A percentile compares a stretch with the other conserved stretches of the same genome.
Evolutionary conservation across 2,797 vertebrate genomes (phyloP).

Genomic region (Myotis daubentonii): DNA sequence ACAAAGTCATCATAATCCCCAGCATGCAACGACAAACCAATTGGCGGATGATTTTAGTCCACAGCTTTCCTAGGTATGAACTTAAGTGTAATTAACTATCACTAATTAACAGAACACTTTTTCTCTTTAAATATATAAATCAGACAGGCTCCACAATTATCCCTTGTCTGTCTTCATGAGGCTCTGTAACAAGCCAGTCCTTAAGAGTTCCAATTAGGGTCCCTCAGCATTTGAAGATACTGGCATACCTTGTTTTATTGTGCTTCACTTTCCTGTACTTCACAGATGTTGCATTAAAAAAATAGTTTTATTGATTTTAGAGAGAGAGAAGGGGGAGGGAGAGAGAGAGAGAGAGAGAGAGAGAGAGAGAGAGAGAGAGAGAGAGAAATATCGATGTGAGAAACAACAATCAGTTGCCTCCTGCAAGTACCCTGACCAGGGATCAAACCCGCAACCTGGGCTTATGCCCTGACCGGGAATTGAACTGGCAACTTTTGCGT

Average conservation of each 20-base stretch:
- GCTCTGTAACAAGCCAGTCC: neutral
- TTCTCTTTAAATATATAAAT: conserved; percentile 47
- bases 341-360: neutral
- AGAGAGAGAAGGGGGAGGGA: neutral
- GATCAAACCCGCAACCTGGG: no score
- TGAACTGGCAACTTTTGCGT: neutral
- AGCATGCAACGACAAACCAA: neutral
- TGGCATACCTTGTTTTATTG: neutral
- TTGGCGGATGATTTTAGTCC: conserved; percentile 11
- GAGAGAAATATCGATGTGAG: neutral
- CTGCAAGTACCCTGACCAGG: neutral
- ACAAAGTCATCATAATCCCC: conserved; percentile 48
- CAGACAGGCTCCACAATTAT: neutral
- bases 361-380: neutral
- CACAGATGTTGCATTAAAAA: neutral
- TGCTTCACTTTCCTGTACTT: neutral
- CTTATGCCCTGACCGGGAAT: no score
- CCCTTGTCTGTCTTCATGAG: neutral
- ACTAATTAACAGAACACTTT: conserved; percentile 17
- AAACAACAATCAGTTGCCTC: neutral
- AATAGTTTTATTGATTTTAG: neutral
- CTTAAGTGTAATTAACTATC: conserved; percentile 59
- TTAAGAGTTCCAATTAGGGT: neutral
- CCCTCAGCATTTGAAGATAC: neutral
- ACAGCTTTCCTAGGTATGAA: conserved; percentile 30